Evolutionary conservation across 2,113 vertebrate genomes (phyloP).

Genomic region (Sapajus apella): DNA sequence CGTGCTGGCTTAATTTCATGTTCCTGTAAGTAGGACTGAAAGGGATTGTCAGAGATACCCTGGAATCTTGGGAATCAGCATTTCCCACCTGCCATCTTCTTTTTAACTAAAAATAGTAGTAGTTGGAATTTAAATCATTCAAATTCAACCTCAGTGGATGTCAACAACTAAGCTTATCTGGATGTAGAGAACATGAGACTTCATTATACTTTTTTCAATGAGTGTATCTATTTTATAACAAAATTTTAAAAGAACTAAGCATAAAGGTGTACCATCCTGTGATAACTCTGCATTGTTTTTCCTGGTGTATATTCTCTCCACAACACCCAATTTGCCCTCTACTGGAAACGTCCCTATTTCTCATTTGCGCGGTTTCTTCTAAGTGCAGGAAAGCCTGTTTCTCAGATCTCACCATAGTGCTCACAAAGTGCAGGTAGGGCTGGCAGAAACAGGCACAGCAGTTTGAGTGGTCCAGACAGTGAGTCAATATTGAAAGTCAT

Average conservation of each 20-base stretch:
- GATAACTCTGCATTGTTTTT: background rate
- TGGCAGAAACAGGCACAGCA: conserved; percentile 21
- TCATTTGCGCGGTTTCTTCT: conserved; percentile 52
- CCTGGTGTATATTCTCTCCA: background rate
- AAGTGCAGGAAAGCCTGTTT: conserved; percentile 65
- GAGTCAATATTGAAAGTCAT: conserved; percentile 34
- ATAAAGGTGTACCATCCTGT: background rate
- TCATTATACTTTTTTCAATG: background rate
- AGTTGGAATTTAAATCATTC: background rate
- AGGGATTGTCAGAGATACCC: background rate
- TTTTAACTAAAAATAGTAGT: background rate
- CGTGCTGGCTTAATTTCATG: background rate
- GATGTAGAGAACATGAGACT: background rate
- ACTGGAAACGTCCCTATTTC: background rate
- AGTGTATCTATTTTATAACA: background rate
- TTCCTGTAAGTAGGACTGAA: background rate
- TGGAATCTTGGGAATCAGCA: background rate
- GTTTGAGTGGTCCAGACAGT: conserved; percentile 29
- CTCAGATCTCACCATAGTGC: conserved; percentile 3
- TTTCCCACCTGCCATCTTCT: background rate
- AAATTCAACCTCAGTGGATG: background rate
- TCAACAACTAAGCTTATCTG: background rate
- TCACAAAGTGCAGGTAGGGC: background rate
- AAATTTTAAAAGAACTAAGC: background rate
- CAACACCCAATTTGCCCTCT: background rate